phyloP scores from a whole-genome alignment of 2,797 vertebrate species.

The Amblyopsis hoosieri region DNA sequence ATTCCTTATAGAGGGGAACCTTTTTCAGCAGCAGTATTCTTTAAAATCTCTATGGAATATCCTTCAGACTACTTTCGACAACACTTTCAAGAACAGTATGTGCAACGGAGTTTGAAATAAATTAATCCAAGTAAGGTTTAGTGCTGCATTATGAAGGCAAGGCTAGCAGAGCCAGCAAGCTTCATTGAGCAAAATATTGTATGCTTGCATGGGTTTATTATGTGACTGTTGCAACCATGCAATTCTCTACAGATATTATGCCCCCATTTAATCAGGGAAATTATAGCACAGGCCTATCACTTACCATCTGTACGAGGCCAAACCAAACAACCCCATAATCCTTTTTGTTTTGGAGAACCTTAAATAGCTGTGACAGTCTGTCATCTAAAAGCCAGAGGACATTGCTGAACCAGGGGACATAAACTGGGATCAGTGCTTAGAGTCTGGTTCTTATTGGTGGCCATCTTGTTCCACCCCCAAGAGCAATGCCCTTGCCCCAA shows the following conservation, averaged over 20 bases:
- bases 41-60: slow-evolving; percentile 6
- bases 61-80: slow-evolving; percentile 12
- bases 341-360: slow-evolving; percentile 17
- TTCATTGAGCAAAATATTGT: no score
- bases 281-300: slow-evolving; percentile 11
- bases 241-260: neutral
- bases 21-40: neutral
- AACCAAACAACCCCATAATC: slow-evolving; percentile 22
- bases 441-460: slow-evolving; percentile 26
- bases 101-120: slow-evolving; percentile 4
- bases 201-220: slow-evolving; percentile 5
- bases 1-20: slow-evolving; percentile 15
- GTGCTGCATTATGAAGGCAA: no score
- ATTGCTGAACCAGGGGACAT: slow-evolving; percentile 6
- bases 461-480: slow-evolving; percentile 56
- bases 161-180: no score
- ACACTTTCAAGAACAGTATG: slow-evolving; percentile 4
- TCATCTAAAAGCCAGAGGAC: neutral
- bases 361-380: slow-evolving; percentile 1
- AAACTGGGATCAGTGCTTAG: slow-evolving; percentile 21
- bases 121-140: neutral
- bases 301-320: slow-evolving; percentile 28
- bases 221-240: neutral
- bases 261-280: neutral
- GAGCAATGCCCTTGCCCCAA: slow-evolving; percentile 44